Percentiles rank a stretch among this genome's conserved stretches.
These are phyloP conservation scores for Romanogobio albipinnatus DNA, from an alignment of 2,113 vertebrate species.

Conservation along the genomic window DNA sequence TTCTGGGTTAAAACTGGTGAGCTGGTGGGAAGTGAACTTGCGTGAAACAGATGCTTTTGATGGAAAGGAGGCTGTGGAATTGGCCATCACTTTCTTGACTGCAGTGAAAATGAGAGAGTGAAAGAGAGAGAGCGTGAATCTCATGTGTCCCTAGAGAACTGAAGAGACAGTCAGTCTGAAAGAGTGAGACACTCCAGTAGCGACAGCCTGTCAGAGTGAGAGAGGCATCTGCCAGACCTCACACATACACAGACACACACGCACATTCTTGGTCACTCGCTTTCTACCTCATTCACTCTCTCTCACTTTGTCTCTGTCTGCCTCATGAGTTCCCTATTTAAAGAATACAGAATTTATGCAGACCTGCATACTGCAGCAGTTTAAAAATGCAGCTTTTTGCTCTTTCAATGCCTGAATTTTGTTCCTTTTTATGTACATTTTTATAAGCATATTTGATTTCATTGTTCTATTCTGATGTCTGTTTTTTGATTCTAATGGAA, in stretches of 20 bases:
- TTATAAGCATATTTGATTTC: too few species aligned
- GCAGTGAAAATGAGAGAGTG: neutral
- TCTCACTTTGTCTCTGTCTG: slow-evolving; percentile 35
- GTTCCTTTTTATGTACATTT: too few species aligned
- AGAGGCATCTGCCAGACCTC: slow-evolving; percentile 43
- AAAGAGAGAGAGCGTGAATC: slow-evolving; percentile 25
- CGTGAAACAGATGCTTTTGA: slow-evolving; percentile 55
- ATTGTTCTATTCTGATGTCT: too few species aligned
- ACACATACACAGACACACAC: slow-evolving; percentile 34
- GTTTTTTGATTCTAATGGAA: neutral
- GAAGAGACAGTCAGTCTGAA: slow-evolving; percentile 47
- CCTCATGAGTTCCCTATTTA: slow-evolving; percentile 21
- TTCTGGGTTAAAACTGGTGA: slow-evolving; percentile 51
- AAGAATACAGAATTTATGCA: slow-evolving; percentile 1
- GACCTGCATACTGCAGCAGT: slow-evolving; percentile 20
- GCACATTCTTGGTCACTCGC: slow-evolving; percentile 2
- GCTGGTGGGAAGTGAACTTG: slow-evolving; percentile 45
- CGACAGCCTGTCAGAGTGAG: slow-evolving; percentile 47
- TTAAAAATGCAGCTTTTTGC: neutral
- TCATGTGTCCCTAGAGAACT: slow-evolving; percentile 22
- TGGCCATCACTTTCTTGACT: slow-evolving; percentile 25
- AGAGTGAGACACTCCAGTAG: slow-evolving; percentile 43
- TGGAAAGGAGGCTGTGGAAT: slow-evolving; percentile 43
- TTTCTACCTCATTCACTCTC: neutral
- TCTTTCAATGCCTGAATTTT: neutral